Base-by-base conservation (phyloP, 1,140 invertebrate genomes). In the Euura lappo region DNA sequence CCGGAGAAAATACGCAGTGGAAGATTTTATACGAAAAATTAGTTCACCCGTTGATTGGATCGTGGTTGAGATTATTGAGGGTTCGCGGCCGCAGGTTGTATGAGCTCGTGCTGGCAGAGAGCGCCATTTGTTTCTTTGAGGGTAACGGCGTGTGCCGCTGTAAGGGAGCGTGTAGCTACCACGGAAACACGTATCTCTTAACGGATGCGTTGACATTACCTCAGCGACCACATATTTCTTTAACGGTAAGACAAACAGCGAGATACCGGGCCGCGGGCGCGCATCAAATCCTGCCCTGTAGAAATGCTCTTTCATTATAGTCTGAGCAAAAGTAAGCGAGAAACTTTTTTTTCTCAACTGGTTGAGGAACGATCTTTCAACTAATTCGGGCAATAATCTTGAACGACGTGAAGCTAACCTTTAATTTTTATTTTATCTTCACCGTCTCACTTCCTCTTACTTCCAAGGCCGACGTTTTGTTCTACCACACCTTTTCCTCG, bases 191-290 rank as follows among this genome's bases (percentile, higher is more conserved):
- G 51, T 60, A 60, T 60, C 51, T n/a, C 51, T 60, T 60, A 60
- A 60, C 51, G 3, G 51, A 68, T 68, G 66, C 66, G 66, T 68
- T 68, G 28, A 44, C 66, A 68, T 68, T 68, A 68, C 66, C 51
- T 11, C 51, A n/a, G 51, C 10, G 51, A 60, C 51, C 51, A n/a
- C 51, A 60, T 60, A 8, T 60, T 60, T 60, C 51, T 60, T 8
- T 8, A 44, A 68, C 66, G 66, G 5, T 28, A 68, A 68, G 66
- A 68, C 66, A 68, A 68, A 68, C 66, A 68, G 28, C 28, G 66
- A 68, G 28, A 68, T 68, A 44, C 28, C 66, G 6, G 28, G 28
- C 4, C 42, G 10, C 66, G 3, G 66, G 11, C 4, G 4, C 10
- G 28, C 66, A 68, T 68, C 66, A 68, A 68, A 13, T 13, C 66